Evolutionary conservation across 2,797 vertebrate genomes (phyloP).

Genomic region (Acanthurus lineatus): DNA sequence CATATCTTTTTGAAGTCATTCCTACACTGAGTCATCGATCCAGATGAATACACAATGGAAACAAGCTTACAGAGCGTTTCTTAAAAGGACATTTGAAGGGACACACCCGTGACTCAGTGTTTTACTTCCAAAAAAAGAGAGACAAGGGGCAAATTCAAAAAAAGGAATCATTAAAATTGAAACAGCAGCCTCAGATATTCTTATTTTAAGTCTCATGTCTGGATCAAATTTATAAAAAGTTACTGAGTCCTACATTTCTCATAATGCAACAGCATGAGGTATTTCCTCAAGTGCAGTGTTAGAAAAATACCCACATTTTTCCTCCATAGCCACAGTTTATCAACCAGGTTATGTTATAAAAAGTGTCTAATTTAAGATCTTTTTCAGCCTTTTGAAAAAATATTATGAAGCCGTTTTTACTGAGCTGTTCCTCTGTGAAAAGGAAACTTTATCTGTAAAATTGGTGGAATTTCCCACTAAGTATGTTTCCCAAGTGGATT

Average conservation of each 20-base stretch:
- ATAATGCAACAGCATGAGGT: background rate
- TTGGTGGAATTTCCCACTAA: background rate
- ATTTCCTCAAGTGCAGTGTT: background rate
- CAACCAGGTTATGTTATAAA: background rate
- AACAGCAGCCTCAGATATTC: background rate
- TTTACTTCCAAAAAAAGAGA: background rate
- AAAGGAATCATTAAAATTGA: background rate
- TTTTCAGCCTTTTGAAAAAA: too few relatives aligned
- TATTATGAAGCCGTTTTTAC: background rate
- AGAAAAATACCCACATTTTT: background rate
- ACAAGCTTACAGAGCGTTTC: background rate
- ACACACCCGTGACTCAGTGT: background rate
- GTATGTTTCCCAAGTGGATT: background rate
- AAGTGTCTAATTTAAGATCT: too few relatives aligned
- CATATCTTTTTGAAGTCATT: background rate
- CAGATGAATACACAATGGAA: background rate
- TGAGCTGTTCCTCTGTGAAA: background rate
- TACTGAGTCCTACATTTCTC: background rate
- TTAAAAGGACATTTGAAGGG: background rate
- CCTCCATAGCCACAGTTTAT: background rate
- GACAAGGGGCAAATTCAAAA: background rate
- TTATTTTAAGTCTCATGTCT: background rate
- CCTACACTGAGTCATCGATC: slow-evolving; percentile 4
- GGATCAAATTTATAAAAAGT: background rate
- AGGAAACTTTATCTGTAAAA: background rate